These are phyloP conservation scores for Gymnoscopelus microlampas DNA, from an alignment of 2,797 vertebrate species.

Conservation along the genomic window DNA sequence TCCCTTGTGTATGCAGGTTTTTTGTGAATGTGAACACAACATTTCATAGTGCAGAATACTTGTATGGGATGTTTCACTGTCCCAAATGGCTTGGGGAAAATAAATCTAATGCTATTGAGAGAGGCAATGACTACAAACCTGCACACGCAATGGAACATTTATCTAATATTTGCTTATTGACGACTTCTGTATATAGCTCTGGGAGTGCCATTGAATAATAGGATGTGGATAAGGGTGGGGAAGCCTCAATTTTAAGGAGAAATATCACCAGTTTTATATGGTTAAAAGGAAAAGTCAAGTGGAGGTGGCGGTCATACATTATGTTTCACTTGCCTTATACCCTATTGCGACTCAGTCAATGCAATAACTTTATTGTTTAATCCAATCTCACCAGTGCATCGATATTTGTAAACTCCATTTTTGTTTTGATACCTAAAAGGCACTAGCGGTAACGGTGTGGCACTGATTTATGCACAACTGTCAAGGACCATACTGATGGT, in stretches of 20 bases:
- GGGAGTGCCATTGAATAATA: not conserved
- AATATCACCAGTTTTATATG: not conserved
- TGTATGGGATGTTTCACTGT: slow-evolving; percentile 1
- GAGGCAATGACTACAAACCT: slow-evolving; percentile 20
- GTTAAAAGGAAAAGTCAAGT: not conserved
- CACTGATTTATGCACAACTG: not conserved
- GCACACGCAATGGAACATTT: slow-evolving; percentile 5
- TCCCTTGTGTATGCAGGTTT: slow-evolving; percentile 38
- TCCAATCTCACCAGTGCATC: too few relatives aligned
- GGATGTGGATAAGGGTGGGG: not conserved
- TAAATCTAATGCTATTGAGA: not conserved
- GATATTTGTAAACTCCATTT: not conserved
- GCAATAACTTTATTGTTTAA: slow-evolving; percentile 2
- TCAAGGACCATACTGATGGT: not conserved
- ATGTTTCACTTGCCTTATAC: not conserved
- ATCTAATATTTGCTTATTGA: not conserved
- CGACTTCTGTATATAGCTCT: not conserved
- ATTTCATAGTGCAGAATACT: not conserved
- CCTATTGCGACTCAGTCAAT: not conserved
- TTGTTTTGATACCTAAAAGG: slow-evolving; percentile 1
- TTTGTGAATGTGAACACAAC: slow-evolving; percentile 15
- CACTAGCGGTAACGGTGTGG: not conserved
- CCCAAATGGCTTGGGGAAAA: not conserved
- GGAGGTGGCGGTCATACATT: not conserved
- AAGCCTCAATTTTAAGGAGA: not conserved